Percentiles rank a stretch among this genome's conserved stretches.
phyloP scores from a whole-genome alignment of 2,797 vertebrate genomes.

The Acomys russatus region DNA sequence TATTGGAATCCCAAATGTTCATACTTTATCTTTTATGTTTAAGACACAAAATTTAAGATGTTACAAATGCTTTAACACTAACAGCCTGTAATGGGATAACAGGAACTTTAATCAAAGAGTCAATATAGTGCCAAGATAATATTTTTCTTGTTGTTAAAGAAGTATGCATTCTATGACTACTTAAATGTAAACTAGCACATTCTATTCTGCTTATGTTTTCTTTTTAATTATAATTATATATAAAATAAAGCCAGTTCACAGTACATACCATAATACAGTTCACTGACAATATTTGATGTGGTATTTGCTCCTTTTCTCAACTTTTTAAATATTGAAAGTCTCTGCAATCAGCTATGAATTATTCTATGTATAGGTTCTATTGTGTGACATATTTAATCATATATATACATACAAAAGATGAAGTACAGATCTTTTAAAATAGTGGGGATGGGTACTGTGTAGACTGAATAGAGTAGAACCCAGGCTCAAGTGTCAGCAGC shows the following conservation, averaged over 20 bases:
- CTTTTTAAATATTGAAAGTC: constrained; percentile 27
- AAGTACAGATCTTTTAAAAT: background rate
- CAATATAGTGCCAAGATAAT: background rate
- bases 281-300: background rate
- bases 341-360: background rate
- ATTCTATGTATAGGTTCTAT: background rate
- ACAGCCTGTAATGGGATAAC: background rate
- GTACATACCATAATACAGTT: background rate
- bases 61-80: background rate
- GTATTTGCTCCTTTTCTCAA: background rate
- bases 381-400: background rate
- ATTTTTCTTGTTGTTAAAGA: constrained; percentile 4
- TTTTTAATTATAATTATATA: background rate
- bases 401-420: background rate
- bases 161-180: background rate
- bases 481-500: background rate
- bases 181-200: constrained; percentile 26
- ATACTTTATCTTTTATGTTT: constrained; percentile 45
- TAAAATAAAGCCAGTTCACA: background rate
- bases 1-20: background rate
- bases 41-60: background rate
- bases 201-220: constrained; percentile 11
- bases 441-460: background rate
- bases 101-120: background rate
- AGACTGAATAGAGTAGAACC: background rate